These are phyloP conservation scores for Pheosia tremula DNA, from an alignment of 2,888 invertebrate species.

Conservation along the genomic window DNA sequence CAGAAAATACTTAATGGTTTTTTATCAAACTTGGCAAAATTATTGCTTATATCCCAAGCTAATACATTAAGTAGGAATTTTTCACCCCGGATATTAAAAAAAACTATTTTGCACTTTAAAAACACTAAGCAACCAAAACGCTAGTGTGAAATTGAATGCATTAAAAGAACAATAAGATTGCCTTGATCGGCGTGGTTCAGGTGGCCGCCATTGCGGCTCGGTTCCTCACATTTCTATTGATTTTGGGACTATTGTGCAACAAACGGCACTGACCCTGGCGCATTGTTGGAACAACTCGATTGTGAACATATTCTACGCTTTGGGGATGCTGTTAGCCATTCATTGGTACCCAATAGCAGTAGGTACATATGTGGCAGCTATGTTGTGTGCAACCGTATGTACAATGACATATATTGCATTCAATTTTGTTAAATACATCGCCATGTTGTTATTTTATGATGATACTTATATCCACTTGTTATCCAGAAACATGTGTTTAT, in stretches of 20 bases:
- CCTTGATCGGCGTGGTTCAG: slow-evolving; percentile 32
- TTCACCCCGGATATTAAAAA: background rate
- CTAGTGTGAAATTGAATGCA: slow-evolving; percentile 33
- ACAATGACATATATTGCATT: background rate
- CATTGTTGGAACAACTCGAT: slow-evolving; percentile 44
- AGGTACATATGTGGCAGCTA: background rate
- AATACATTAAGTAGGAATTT: too few species aligned
- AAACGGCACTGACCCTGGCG: slow-evolving; percentile 48
- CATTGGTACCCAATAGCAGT: slow-evolving; percentile 1
- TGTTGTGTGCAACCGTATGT: background rate
- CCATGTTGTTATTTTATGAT: background rate
- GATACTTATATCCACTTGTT: too few species aligned
- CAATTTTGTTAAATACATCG: background rate
- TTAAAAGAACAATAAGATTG: slow-evolving; percentile 50
- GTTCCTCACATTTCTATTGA: slow-evolving; percentile 51
- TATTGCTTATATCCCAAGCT: too few species aligned
- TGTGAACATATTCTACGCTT: slow-evolving; percentile 37
- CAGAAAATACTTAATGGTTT: too few species aligned
- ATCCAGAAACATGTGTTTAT: too few species aligned
- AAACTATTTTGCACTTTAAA: slow-evolving; percentile 7
- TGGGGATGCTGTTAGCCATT: slow-evolving; percentile 23
- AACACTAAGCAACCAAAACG: slow-evolving; percentile 10
- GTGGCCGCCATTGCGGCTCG: slow-evolving; percentile 43
- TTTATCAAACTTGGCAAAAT: too few species aligned
- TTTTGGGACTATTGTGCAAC: slow-evolving; percentile 53